Conservation (phyloP, 2,888 invertebrate genomes). For the Sisyra nigra region DNA sequence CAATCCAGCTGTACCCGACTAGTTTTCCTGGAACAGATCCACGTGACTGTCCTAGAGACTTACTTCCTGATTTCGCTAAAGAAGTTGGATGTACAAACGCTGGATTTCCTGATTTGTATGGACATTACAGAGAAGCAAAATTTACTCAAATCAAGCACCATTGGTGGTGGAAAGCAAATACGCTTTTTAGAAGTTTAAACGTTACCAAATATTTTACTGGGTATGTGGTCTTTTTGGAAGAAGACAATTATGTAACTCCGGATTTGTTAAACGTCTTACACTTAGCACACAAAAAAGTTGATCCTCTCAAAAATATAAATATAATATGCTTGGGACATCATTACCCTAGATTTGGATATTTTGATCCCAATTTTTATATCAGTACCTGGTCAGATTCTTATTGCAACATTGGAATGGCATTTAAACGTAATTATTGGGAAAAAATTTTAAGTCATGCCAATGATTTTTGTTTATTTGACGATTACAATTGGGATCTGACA, state of each 20-base stretch:
- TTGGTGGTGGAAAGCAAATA: constrained; percentile 47
- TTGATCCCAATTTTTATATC: no score
- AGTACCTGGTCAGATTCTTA: background rate
- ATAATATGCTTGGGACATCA: no score
- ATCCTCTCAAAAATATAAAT: no score
- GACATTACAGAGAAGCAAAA: constrained; percentile 41
- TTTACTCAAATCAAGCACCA: constrained; percentile 46
- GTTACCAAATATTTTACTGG: constrained; percentile 27
- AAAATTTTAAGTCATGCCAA: constrained; percentile 34
- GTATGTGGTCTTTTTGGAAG: constrained; percentile 37
- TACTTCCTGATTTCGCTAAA: constrained; percentile 23
- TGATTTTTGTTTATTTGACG: constrained; percentile 42
- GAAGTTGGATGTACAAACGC: constrained; percentile 33
- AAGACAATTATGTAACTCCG: constrained; percentile 43
- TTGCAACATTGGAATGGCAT: constrained; percentile 44
- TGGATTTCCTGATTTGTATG: constrained; percentile 38
- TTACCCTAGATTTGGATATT: no score
- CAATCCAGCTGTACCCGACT: constrained; percentile 38
- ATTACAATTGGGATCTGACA: constrained; percentile 55
- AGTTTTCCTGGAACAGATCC: constrained; percentile 39
- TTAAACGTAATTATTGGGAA: constrained; percentile 35
- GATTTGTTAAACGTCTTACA: constrained; percentile 36
- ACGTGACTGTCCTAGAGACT: constrained; percentile 33
- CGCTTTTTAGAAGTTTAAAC: constrained; percentile 32
- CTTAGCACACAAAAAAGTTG: constrained; percentile 22